Conservation (phyloP, 2,797 vertebrate genomes). For the Percopsis omiscomaycus region DNA sequence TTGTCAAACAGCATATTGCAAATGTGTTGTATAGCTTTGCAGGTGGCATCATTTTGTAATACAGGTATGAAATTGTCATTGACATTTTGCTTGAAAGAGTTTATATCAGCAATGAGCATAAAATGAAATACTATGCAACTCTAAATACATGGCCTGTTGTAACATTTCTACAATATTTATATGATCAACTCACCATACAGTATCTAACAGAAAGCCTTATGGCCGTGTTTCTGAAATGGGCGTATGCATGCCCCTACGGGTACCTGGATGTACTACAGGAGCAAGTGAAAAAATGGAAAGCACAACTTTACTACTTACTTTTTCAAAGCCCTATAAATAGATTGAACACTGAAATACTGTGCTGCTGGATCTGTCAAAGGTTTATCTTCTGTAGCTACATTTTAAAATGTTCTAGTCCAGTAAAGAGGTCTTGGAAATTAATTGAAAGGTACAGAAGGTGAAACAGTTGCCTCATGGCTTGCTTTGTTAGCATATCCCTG, state of each 20-base stretch:
- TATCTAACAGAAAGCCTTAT: conserved; percentile 46
- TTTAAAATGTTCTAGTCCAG: too few relatives aligned
- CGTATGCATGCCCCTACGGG: too few relatives aligned
- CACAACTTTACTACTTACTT: too few relatives aligned
- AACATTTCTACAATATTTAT: conserved; percentile 75
- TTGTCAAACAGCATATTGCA: conserved; percentile 31
- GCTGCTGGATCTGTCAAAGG: too few relatives aligned
- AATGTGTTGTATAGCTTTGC: conserved; percentile 33
- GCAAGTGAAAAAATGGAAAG: too few relatives aligned
- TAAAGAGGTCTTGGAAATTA: too few relatives aligned
- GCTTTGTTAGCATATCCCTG: conserved; percentile 28
- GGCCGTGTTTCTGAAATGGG: conserved; percentile 5
- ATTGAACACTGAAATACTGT: too few relatives aligned
- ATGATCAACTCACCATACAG: conserved; percentile 44
- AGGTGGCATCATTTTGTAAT: conserved; percentile 34
- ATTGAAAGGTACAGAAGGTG: too few relatives aligned
- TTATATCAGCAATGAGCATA: conserved; percentile 47
- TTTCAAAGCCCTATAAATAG: too few relatives aligned
- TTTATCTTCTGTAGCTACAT: too few relatives aligned
- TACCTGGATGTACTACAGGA: too few relatives aligned
- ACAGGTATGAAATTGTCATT: conserved; percentile 20
- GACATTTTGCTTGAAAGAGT: conserved; percentile 7
- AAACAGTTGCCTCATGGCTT: too few relatives aligned
- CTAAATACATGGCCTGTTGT: conserved; percentile 69
- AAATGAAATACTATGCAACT: conserved; percentile 71